A percentile compares a stretch with the other conserved stretches of the same genome.
Conservation (phyloP, 2,888 invertebrate species). For the Gymnosoma rotundatum region DNA sequence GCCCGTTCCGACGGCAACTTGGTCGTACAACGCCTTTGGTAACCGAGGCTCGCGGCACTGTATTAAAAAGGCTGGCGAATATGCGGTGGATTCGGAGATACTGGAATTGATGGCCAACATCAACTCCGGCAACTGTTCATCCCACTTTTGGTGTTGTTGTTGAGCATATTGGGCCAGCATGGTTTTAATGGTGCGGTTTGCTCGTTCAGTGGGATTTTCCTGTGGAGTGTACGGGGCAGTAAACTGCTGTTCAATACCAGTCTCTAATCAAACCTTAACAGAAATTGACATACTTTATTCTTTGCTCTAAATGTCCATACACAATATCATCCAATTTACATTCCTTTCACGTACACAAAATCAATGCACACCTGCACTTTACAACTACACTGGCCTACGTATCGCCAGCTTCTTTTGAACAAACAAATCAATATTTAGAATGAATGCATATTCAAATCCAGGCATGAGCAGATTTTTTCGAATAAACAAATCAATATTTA, state of each 20-base stretch:
- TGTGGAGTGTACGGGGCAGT: conserved; percentile 23
- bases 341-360: too few species aligned
- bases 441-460: too few species aligned
- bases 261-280: too few species aligned
- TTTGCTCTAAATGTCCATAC: too few species aligned
- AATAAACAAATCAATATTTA: too few species aligned
- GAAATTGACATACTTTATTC: too few species aligned
- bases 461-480: too few species aligned
- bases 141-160: neutral
- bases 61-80: conserved; percentile 9
- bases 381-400: too few species aligned
- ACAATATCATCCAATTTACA: too few species aligned
- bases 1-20: conserved; percentile 2
- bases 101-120: conserved; percentile 30
- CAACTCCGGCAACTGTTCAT: neutral
- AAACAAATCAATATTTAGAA: too few species aligned
- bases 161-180: neutral
- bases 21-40: conserved; percentile 4
- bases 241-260: conserved; percentile 1
- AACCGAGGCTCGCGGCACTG: conserved; percentile 39
- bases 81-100: conserved; percentile 11
- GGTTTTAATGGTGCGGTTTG: neutral
- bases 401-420: too few species aligned
- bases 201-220: neutral
- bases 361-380: too few species aligned